Evolutionary conservation across 1,140 invertebrate species (phyloP).

Genomic region (Drosophila lacertosa): DNA sequence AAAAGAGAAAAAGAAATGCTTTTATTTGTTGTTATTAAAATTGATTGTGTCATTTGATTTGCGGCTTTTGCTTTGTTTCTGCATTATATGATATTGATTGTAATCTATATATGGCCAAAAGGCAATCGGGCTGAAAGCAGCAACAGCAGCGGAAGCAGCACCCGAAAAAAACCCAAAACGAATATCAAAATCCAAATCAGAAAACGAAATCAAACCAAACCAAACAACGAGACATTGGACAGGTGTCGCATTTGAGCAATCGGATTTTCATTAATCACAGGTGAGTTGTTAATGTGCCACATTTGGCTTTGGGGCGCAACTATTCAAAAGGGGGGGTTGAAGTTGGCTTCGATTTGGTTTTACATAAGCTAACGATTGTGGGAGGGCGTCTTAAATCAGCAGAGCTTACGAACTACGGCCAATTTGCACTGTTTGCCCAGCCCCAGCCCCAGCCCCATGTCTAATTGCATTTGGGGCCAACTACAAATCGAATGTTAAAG

Average conservation of each 20-base stretch:
- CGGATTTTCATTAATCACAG: constrained; percentile 50
- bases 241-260: constrained; percentile 22
- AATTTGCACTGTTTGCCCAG: constrained; percentile 3
- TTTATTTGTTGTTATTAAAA: constrained; percentile 21
- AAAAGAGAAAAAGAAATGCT: constrained; percentile 1
- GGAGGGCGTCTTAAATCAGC: neutral
- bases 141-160: neutral
- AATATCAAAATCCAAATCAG: constrained; percentile 13
- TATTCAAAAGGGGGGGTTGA: neutral
- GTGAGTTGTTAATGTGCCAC: constrained; percentile 38
- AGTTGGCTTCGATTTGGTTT: neutral
- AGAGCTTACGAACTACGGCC: constrained; percentile 2
- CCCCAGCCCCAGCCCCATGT: neutral
- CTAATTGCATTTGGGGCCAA: constrained; percentile 11
- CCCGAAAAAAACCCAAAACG: neutral
- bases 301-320: neutral
- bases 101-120: constrained; percentile 28
- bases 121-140: constrained; percentile 1
- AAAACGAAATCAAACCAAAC: neutral
- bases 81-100: constrained; percentile 42
- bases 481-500: neutral
- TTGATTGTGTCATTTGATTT: constrained; percentile 47
- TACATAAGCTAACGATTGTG: neutral
- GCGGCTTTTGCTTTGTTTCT: constrained; percentile 27
- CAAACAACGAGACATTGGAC: constrained; percentile 2